Evolutionary conservation across 1,140 invertebrate genomes (phyloP), one percentile per base, ranked within the genome.

Genomic region (Hypothenemus hampei): DNA sequence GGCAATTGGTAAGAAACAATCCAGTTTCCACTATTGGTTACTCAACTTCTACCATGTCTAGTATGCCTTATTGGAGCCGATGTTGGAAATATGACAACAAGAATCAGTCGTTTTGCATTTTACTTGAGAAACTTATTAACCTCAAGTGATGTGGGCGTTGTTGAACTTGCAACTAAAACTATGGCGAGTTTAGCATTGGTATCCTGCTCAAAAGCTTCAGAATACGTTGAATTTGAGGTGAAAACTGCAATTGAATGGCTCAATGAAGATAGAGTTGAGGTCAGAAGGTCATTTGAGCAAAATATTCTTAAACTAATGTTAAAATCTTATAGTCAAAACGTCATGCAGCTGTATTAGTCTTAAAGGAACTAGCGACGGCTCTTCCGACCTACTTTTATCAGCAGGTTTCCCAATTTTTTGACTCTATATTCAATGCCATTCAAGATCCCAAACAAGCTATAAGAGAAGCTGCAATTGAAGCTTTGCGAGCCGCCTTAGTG

Each of bases 381-480:
- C 93, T 96, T 74, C 95, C 95, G 2, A 97, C 95, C 11, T 97
- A 96, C 72, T 99, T 99, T 72, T 98, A 97, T 70, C 94, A 98
- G 75, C 92, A 97, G 79, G 91, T 97, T 0, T 90, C 91, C 13
- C 86, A 86, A 39, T 98, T 98, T 72, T 98, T 98, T 72, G 94
- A 98, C 55, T 79, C 90, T 26, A 97, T 98, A 53, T 94, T 98
- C 63, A 87, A 87, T 65, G 91, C 92, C 2, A 82, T 98, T 22
- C 82, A 88, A 51, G 94, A 98, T 75, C 85, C 90, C 0, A 97
- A 97, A 74, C 82, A 89, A n/a, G 80, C 84, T 11, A 91, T 98
- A 53, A 77, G 96, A 41, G 92, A 98, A 72, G 86, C 86, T 4
- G 94, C 93, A 6, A 91, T 93, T 0, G 90, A 93, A 65, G 94